A percentile compares a stretch with the other conserved stretches of the same genome.
Evolutionary conservation across 2,888 invertebrate genomes (phyloP).

Genomic region (Sympetrum striolatum): DNA sequence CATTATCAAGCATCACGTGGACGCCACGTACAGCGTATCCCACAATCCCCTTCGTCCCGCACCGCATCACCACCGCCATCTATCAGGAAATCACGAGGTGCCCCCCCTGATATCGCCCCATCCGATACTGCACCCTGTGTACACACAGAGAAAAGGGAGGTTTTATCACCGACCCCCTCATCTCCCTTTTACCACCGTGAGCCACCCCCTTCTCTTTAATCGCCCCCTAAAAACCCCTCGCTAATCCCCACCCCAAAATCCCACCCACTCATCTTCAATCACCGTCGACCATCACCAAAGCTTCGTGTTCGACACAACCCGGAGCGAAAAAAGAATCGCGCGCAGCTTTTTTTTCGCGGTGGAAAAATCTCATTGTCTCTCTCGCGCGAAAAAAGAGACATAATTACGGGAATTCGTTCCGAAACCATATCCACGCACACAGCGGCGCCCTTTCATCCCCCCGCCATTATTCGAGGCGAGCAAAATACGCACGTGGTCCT

Average conservation of each 20-base stretch:
- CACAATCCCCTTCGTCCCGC: not conserved
- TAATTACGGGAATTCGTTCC: not conserved
- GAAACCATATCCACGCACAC: not conserved
- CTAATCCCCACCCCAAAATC: not conserved
- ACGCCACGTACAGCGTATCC: not conserved
- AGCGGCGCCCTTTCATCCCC: not conserved
- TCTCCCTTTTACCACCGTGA: not conserved
- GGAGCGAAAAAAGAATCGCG: not conserved
- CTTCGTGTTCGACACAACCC: not conserved
- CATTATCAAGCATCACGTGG: not conserved
- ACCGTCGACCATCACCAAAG: not conserved
- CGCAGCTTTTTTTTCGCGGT: not conserved
- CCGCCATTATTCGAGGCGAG: not conserved
- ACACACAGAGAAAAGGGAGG: not conserved
- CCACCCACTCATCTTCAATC: not conserved
- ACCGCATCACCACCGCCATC: not conserved
- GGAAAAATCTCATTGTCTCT: not conserved
- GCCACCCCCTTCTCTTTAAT: not conserved
- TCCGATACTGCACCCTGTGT: not conserved
- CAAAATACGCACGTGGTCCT: not conserved
- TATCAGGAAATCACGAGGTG: not conserved
- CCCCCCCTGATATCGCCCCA: not conserved
- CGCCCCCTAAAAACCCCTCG: not conserved
- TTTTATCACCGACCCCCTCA: not conserved
- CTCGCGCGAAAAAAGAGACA: not conserved